These are phyloP conservation scores for Phrynosoma blainvillii DNA, from an alignment of 2,113 vertebrate species.

Conservation along the genomic window DNA sequence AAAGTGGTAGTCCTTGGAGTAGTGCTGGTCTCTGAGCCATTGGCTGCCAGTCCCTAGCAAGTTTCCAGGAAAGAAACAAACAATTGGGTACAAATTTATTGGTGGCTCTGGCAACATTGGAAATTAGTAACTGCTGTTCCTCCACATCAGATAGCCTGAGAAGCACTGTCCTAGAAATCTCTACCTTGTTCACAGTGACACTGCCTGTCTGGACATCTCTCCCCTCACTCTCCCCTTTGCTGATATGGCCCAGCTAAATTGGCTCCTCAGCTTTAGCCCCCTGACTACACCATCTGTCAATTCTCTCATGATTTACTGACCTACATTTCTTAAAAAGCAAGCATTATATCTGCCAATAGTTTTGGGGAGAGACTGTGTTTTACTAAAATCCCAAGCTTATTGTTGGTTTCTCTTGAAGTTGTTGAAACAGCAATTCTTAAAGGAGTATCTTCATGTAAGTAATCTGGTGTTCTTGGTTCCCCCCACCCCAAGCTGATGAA, in stretches of 20 bases:
- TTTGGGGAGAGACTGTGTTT: slow-evolving; percentile 21
- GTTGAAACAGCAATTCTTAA: slow-evolving; percentile 36
- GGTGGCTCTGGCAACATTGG: too few relatives aligned
- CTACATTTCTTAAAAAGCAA: slow-evolving; percentile 21
- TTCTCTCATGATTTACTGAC: neutral
- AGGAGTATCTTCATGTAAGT: slow-evolving; percentile 46
- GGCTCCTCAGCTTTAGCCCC: neutral
- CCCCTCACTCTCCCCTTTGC: neutral
- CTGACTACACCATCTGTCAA: slow-evolving; percentile 16
- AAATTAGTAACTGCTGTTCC: too few relatives aligned
- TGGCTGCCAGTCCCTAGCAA: too few relatives aligned
- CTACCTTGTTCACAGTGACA: neutral
- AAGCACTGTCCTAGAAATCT: too few relatives aligned
- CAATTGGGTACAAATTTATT: too few relatives aligned
- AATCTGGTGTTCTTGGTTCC: slow-evolving; percentile 57
- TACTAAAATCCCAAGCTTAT: slow-evolving; percentile 4
- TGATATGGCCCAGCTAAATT: neutral
- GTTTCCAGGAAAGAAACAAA: too few relatives aligned
- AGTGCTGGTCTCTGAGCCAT: too few relatives aligned
- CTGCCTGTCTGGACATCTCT: neutral
- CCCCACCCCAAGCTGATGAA: slow-evolving; percentile 77
- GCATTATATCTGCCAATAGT: slow-evolving; percentile 11
- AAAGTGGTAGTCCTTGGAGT: too few relatives aligned
- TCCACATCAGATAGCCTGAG: too few relatives aligned
- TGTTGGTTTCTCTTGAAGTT: slow-evolving; percentile 14